Evolutionary conservation across 1,140 invertebrate genomes (phyloP), one percentile per base, ranked within the genome.

Genomic region (Aphaenogaster rudis): DNA sequence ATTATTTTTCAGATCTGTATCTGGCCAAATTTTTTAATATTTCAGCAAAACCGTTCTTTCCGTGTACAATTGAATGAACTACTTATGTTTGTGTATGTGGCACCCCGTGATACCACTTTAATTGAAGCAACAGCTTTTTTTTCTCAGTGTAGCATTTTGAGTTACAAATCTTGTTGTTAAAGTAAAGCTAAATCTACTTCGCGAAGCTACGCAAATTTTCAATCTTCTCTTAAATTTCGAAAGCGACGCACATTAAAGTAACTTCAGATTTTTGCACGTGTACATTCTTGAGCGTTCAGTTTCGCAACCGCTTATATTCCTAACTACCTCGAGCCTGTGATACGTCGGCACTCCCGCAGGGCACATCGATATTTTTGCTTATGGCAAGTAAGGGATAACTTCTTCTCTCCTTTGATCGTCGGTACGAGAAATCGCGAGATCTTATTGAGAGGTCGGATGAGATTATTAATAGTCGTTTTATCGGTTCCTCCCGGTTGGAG

Each of bases 381-480:
- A 45, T 64, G 77, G 50, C 33, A 28, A 71, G 52, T 28, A 42
- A 45, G 52, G n/a, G 36, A 42, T 69, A 48, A 42, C 13, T 80
- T 69, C 52, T 59, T 59, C 21, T 39, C 17, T 33, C 21, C 54
- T 86, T 81, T 82, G 85, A 86, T 61, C 85, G 17, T 39, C 54
- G 64, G n/a, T 33, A 69, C 11, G 85, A 71, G 54, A 71, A 86
- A 86, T 86, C 52, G 77, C 33, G 52, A 72, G 39, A 9, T 57
- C 77, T 81, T 81, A 86, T 79, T 67, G 76, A 86, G 74, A 79
- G 15, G 48, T n/a, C 74, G 61, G 21, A 79, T 54, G 21, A 79
- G 82, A 67, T 86, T 86, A 86, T 86, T 57, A 77, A 86, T 86
- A 86, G 74, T 86, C 71, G 71, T 86, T 86, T 86, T 86, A 86